Base-by-base conservation (phyloP, 2,797 vertebrate species). In the Hemibagrus guttatus region DNA sequence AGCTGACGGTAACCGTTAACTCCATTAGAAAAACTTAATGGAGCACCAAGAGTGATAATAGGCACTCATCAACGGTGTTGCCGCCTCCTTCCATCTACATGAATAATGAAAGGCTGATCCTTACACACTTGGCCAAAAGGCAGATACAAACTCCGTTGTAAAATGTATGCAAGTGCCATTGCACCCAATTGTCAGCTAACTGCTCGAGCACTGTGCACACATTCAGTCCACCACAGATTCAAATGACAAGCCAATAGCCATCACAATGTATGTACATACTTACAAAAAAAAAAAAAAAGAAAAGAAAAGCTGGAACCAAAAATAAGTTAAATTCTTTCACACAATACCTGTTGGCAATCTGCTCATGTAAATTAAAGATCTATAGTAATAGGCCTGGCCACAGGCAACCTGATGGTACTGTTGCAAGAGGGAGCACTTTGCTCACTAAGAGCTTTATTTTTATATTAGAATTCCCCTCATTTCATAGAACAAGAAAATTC, bases 271-370 rank as follows among this genome's bases (percentile, higher is more conserved):
- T 95, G 85, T 95, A 96, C 94, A 95, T 91, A 94, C 91, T 90
- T 94, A 94, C 93, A 61, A 63, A 80, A 94, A 92, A 92, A 88
- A 89, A 87, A 83, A n/a, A 88, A 84, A 84, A 81, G n/a, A n/a
- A n/a, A n/a, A n/a, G n/a, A n/a, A n/a, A 42, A 46, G 78, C 21
- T 79, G 90, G 89, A 90, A 89, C 85, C 63, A 94, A 84, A 92
- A 95, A 96, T 95, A 95, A 96, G 90, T 95, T 96, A 95, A 93
- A 93, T 93, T 83, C 91, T 92, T 91, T 94, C 90, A 94, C 93
- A 92, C 92, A 94, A 95, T 92, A 92, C 90, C 88, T 90, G 90
- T 78, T 89, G 89, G 91, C 89, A 78, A 86, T 78, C 75, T 21
- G 89, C 86, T 88, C 89, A 87, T 90, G 91, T 81, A 93, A 88